Evolutionary conservation across 2,888 invertebrate genomes (phyloP), one percentile per base, ranked within the genome.

Genomic region (Lycophotia porphyrea): DNA sequence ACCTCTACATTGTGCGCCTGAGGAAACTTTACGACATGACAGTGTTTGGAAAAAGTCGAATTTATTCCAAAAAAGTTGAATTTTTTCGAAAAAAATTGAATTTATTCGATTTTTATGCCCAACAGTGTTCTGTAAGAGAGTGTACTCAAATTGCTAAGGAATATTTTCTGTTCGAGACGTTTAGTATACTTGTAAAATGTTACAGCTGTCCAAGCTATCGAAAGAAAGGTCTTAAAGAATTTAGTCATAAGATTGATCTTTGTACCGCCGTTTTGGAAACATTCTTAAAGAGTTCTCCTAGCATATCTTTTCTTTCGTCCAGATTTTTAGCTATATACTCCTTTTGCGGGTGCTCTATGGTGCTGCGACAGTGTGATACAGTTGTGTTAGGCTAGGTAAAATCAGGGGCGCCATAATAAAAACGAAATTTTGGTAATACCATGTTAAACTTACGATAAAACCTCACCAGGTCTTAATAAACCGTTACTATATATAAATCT

Each of bases 11-110:
- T 91, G 90, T 90, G 74, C 49, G 52, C 74, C 79, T 70, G 74
- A 80, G 78, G 67, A 87, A 89, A 89, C 77, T 92, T 93, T 91
- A 93, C 87, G 92, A 92, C 78, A 82, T 84, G 87, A 74, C 88
- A 68, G 85, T 85, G 84, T 84, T 78, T n/a, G 72, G 80, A 58
- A 84, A 82, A 76, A 82, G 36, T 68, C 68, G n/a, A 82, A 82
- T 79, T 83, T 82, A 82, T 80, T 79, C 64, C 0, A 69, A 82
- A 82, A 80, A 83, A 71, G 65, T 74, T 65, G 44, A 84, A 80
- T 82, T 80, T 86, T 82, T 84, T 78, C 70, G 55, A 71, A 83
- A 83, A 81, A 81, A 42, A 64, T 78, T 55, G 34, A 82, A 88
- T 78, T 84, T 86, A 84, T 84, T 80, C 80, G 81, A 84, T 75